phyloP scores from a whole-genome alignment of 2,113 vertebrate genomes.

The Emydura subglobosa region DNA sequence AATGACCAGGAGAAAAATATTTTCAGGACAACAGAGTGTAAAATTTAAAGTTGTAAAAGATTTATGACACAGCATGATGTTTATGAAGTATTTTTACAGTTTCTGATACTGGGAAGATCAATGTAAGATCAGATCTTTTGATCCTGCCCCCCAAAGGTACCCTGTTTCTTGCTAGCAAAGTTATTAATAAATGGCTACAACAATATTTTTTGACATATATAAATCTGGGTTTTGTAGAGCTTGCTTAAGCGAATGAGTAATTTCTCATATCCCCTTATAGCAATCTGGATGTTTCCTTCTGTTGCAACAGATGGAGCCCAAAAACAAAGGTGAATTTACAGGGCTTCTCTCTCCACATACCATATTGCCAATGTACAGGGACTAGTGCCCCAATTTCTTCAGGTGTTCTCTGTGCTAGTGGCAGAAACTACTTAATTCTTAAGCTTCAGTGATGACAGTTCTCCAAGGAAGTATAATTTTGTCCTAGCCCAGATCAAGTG shows the following conservation, averaged over 20 bases:
- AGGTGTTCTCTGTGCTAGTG: constrained; percentile 37
- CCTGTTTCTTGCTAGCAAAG: constrained; percentile 52
- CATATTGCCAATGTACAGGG: not conserved
- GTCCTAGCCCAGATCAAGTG: constrained; percentile 9
- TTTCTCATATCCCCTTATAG: constrained; percentile 42
- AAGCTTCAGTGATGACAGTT: constrained; percentile 29
- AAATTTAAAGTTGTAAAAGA: constrained; percentile 53
- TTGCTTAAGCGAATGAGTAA: constrained; percentile 22
- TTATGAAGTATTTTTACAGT: not conserved
- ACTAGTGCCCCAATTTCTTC: constrained; percentile 25
- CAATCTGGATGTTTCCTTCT: constrained; percentile 54
- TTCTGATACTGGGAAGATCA: constrained; percentile 38
- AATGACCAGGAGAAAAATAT: constrained; percentile 49
- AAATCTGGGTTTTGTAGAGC: not conserved
- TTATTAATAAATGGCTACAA: constrained; percentile 56
- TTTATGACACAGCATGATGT: constrained; percentile 31
- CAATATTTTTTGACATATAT: not conserved
- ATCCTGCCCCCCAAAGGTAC: constrained; percentile 31
- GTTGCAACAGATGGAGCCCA: constrained; percentile 41
- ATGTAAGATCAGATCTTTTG: constrained; percentile 45
- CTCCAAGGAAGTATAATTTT: constrained; percentile 56
- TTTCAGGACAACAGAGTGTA: constrained; percentile 58
- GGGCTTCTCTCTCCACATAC: not conserved
- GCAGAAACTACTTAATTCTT: constrained; percentile 43
- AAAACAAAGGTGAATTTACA: constrained; percentile 39